Evolutionary conservation across 2,888 invertebrate genomes (phyloP), one percentile per base, ranked within the genome.

Genomic region (Pristionchus maxplancki): DNA sequence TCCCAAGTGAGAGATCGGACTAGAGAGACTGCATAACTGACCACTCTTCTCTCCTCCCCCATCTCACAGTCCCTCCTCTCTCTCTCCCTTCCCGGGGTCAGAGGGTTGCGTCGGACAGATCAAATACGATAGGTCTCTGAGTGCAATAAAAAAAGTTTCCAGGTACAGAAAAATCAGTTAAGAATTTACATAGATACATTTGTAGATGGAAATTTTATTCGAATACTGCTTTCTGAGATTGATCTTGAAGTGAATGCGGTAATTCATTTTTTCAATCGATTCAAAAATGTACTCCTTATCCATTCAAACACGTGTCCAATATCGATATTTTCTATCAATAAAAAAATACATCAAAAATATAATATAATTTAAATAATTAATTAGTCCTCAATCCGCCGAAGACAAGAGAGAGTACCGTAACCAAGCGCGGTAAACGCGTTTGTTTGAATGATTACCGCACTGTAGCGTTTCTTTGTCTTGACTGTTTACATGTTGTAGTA

Each of bases 371-470:
- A n/a, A n/a, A 62, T 4, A 67, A 67, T 67, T 31, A 67, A 67
- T 15, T 67, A 67, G 64, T 67, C 13, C 31, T 15, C 8, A 31
- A 67, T 67, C 64, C 15, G 34, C 1, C 11, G 1, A 3, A 9
- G n/a, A n/a, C n/a, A n/a, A n/a, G n/a, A n/a, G n/a, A n/a, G 31
- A 67, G 31, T 67, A 67, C 64, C 31, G 64, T 67, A 74, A 40
- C 9, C 74, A 9, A 40, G 74, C 74, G 74, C 74, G 74, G 37
- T 37, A 74, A 74, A 74, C 4, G 1, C 8, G 4, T 8, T 9
- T 40, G 20, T 74, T 74, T 74, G 40, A 74, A 74, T 34, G 17
- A 4, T 67, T 67, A 11, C 34, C 67, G 58, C 58, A 67, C 67
- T 67, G 28, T 34, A 15, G 5, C 1, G 11, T 67, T 13, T 67